These are phyloP conservation scores for Poecile montanus DNA, from an alignment of 2,797 vertebrate species.

Conservation along the genomic window DNA sequence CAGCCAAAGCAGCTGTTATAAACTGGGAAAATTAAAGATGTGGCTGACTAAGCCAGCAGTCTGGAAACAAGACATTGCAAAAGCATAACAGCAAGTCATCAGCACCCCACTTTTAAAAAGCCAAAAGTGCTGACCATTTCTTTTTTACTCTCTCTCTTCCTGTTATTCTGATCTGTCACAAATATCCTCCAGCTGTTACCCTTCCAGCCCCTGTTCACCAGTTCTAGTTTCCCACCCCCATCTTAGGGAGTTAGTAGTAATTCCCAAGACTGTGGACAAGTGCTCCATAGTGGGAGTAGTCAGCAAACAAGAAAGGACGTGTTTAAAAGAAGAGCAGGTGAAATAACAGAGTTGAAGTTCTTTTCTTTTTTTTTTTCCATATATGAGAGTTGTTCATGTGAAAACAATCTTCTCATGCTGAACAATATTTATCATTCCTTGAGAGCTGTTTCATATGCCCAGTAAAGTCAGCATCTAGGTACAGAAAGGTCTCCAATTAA, in stretches of 20 bases:
- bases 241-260: constrained; percentile 70
- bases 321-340: constrained; percentile 67
- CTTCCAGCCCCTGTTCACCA: constrained; percentile 33
- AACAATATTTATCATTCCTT: neutral
- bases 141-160: neutral
- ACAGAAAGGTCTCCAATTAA: neutral
- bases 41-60: neutral
- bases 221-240: constrained; percentile 32
- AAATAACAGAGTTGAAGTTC: constrained; percentile 8
- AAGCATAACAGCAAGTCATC: constrained; percentile 6
- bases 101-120: constrained; percentile 21
- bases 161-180: constrained; percentile 31
- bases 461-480: neutral
- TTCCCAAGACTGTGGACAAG: constrained; percentile 73
- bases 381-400: neutral
- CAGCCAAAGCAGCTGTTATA: constrained; percentile 62
- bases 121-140: constrained; percentile 41
- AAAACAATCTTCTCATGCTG: neutral
- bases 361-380: neutral
- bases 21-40: constrained; percentile 64
- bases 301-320: constrained; percentile 71
- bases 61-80: constrained; percentile 37
- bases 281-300: constrained; percentile 58
- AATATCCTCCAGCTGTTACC: constrained; percentile 49
- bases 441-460: neutral